A percentile compares a stretch with the other conserved stretches of the same genome.
These are phyloP conservation scores for Borostomias antarcticus DNA, from an alignment of 2,797 vertebrate species.

Conservation along the genomic window DNA sequence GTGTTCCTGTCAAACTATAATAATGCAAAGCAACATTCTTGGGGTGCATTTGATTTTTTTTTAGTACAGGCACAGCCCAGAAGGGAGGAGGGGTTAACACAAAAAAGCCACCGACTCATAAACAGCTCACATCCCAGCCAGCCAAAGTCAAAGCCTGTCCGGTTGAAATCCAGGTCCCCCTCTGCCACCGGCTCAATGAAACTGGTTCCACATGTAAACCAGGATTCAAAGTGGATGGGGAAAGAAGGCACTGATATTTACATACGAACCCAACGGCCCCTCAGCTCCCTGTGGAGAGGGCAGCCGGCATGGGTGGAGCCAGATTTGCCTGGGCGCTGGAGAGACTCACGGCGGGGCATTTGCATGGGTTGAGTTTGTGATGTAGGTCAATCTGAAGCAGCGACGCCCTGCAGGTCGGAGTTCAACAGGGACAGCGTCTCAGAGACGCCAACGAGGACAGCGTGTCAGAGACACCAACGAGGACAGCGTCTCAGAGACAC, in stretches of 20 bases:
- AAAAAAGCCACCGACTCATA: no score
- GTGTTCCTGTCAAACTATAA: neutral
- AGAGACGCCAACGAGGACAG: no score
- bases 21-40: neutral
- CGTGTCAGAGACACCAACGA: no score
- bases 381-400: neutral
- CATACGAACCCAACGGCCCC: constrained; percentile 65
- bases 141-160: no score
- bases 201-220: constrained; percentile 66
- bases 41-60: no score
- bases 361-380: neutral
- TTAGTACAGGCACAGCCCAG: no score
- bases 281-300: constrained; percentile 34
- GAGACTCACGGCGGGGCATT: constrained; percentile 30
- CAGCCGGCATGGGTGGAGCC: constrained; percentile 10
- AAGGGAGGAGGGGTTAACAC: no score
- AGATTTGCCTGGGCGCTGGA: constrained; percentile 56
- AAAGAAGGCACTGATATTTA: constrained; percentile 76
- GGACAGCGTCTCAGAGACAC: no score
- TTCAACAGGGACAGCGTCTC: no score
- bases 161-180: neutral
- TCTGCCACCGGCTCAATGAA: constrained; percentile 24
- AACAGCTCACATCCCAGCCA: no score
- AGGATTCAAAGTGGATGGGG: constrained; percentile 69
- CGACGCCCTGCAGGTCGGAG: neutral